Evolutionary conservation across 2,113 vertebrate genomes (phyloP).

Genomic region (Etheostoma spectabile): DNA sequence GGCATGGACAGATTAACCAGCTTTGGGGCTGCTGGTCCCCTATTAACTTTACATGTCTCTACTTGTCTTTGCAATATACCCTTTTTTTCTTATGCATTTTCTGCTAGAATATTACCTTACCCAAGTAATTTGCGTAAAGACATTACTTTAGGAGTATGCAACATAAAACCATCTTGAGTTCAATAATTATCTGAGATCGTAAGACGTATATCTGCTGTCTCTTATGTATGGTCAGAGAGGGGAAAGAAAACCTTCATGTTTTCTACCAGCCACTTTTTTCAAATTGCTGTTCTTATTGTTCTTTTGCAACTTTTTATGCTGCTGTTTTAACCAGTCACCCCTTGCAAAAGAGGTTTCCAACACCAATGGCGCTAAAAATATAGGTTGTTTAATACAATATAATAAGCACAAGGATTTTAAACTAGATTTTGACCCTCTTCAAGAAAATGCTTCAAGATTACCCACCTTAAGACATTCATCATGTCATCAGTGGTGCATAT

Average conservation of each 20-base stretch:
- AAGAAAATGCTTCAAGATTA: not conserved
- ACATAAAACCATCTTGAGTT: not conserved
- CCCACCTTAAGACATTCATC: not conserved
- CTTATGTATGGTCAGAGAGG: not conserved
- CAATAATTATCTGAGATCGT: not conserved
- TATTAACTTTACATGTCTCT: not conserved
- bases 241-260: not conserved
- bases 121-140: not conserved
- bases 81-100: not conserved
- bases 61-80: not conserved
- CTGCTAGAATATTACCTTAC: not conserved
- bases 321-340: not conserved
- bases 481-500: not conserved
- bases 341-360: not conserved
- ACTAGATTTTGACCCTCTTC: not conserved
- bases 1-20: not conserved
- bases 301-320: not conserved
- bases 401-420: not conserved
- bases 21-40: not conserved
- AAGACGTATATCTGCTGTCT: not conserved
- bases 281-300: not conserved
- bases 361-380: not conserved
- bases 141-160: not conserved
- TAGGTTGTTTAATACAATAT: not conserved
- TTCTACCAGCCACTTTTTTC: not conserved